These are phyloP conservation scores for Arctocebus calabarensis DNA, from an alignment of 2,797 vertebrate species.

Conservation along the genomic window DNA sequence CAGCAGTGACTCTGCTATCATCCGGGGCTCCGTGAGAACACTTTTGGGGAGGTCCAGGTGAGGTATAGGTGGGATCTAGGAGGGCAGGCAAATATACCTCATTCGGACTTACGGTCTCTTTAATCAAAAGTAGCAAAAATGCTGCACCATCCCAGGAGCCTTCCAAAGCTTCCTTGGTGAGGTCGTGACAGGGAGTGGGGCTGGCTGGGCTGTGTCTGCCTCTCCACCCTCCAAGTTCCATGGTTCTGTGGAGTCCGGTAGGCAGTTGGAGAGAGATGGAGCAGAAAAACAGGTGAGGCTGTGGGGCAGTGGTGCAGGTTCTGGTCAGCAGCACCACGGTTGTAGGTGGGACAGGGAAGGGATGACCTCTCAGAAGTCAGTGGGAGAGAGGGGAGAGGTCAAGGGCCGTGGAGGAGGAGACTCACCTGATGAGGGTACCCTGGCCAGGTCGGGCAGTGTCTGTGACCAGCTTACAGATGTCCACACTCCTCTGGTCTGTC, in stretches of 20 bases:
- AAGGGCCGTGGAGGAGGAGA: no score
- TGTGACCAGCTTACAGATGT: no score
- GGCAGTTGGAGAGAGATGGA: slow-evolving; percentile 77
- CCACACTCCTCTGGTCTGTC: background rate
- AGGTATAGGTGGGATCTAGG: background rate
- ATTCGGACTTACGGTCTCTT: background rate
- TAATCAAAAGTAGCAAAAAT: background rate
- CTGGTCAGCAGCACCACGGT: rapidly evolving
- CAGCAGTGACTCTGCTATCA: background rate
- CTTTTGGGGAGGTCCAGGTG: background rate
- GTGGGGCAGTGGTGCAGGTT: rapidly evolving
- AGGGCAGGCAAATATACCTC: background rate
- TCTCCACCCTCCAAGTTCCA: slow-evolving; percentile 1
- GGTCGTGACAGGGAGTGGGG: rapidly evolving
- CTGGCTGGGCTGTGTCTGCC: background rate
- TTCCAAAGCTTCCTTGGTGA: background rate
- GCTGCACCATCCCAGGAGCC: rapidly evolving
- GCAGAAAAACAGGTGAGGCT: slow-evolving; percentile 51
- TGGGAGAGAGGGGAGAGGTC: background rate
- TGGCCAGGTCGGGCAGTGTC: rapidly evolving
- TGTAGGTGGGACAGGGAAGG: background rate
- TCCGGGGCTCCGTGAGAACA: rapidly evolving
- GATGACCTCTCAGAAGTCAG: background rate
- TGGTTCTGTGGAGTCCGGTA: slow-evolving; percentile 51
- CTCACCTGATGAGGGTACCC: background rate